Evolutionary conservation across 1,140 invertebrate genomes (phyloP).

Genomic region (Zaprionus lachaisei): DNA sequence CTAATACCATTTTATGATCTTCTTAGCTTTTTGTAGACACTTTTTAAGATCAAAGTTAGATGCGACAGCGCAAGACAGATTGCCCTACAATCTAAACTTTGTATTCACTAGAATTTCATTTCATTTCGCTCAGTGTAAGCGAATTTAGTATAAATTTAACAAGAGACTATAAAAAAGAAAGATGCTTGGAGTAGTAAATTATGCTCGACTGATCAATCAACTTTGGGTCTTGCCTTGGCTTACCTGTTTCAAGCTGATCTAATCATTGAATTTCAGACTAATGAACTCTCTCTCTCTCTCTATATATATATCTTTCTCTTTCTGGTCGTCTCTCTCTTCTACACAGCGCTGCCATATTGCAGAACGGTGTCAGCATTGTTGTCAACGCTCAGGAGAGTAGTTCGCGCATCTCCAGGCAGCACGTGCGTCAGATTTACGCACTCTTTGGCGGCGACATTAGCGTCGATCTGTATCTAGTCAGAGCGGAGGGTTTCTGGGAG

Average conservation of each 20-base stretch:
- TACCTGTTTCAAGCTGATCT: conserved; percentile 1
- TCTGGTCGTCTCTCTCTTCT: not conserved
- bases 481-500: conserved; percentile 91
- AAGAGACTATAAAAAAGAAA: conserved; percentile 44
- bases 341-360: conserved; percentile 66
- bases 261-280: not conserved
- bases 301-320: not conserved
- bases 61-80: not conserved
- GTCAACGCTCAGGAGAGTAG: conserved; percentile 88
- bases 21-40: not conserved
- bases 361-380: conserved; percentile 87
- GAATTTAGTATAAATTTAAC: conserved; percentile 52
- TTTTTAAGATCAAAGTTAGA: conserved; percentile 2
- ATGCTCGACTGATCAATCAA: conserved; percentile 53
- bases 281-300: conserved; percentile 8
- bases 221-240: not conserved
- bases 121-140: not conserved
- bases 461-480: conserved; percentile 87
- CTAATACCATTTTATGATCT: conserved; percentile 30
- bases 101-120: not conserved
- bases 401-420: conserved; percentile 88
- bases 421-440: conserved; percentile 86
- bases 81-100: not conserved
- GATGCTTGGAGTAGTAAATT: conserved; percentile 50
- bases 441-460: conserved; percentile 85